A percentile compares a stretch with the other conserved stretches of the same genome.
Conservation (phyloP, 1,140 invertebrate genomes). For the Bombus impatiens region DNA sequence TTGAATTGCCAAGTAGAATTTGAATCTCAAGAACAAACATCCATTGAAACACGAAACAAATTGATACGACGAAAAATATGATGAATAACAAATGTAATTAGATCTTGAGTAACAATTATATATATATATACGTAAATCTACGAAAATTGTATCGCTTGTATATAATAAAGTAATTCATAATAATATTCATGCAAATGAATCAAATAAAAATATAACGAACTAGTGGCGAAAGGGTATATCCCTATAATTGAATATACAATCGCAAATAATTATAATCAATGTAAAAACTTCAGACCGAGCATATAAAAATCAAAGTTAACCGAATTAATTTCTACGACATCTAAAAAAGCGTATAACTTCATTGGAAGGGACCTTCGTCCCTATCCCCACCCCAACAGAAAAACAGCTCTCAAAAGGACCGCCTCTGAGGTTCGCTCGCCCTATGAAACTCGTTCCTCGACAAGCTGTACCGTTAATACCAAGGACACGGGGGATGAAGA, state of each 20-base stretch:
- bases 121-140: neutral
- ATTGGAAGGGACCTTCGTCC: neutral
- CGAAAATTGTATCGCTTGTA: neutral
- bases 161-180: neutral
- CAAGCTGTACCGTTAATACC: conserved; percentile 13
- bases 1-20: neutral
- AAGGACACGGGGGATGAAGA: neutral
- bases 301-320: neutral
- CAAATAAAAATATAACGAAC: too few relatives aligned
- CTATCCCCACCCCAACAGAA: neutral
- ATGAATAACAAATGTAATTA: neutral
- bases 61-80: neutral
- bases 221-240: neutral
- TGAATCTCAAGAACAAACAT: too few relatives aligned
- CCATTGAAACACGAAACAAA: neutral
- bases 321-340: neutral
- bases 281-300: neutral
- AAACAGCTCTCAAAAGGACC: neutral
- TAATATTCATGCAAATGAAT: neutral
- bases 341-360: neutral
- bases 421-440: conserved; percentile 2
- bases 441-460: conserved; percentile 7
- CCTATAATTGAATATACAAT: neutral
- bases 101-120: neutral
- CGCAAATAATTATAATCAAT: neutral